A percentile compares a stretch with the other conserved stretches of the same genome.
phyloP scores from a whole-genome alignment of 2,888 invertebrate genomes.

The Apamea monoglypha region DNA sequence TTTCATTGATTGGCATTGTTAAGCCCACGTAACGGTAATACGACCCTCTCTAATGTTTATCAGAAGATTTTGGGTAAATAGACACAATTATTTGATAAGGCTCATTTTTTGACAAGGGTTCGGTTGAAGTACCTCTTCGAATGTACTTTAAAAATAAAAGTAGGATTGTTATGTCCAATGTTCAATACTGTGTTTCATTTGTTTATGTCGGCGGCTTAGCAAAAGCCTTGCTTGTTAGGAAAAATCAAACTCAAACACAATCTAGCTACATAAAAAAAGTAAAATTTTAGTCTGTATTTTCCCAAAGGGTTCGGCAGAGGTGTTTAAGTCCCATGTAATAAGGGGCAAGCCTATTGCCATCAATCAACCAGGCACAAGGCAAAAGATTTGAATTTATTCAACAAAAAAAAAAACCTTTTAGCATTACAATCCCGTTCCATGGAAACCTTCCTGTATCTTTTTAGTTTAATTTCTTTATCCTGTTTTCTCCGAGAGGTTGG shows the following conservation, averaged over 20 bases:
- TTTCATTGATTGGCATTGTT: slow-evolving; percentile 89
- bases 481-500: too few species aligned
- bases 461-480: too few species aligned
- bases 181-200: slow-evolving; percentile 46
- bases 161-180: slow-evolving; percentile 22
- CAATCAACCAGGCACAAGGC: too few species aligned
- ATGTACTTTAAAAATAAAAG: slow-evolving; percentile 54
- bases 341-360: background rate
- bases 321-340: background rate
- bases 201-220: slow-evolving; percentile 24
- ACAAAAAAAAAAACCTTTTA: background rate
- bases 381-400: background rate
- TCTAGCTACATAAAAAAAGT: background rate
- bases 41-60: slow-evolving; percentile 74
- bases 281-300: background rate
- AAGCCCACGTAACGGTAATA: slow-evolving; percentile 77
- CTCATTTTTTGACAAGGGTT: slow-evolving; percentile 65
- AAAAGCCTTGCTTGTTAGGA: slow-evolving; percentile 17
- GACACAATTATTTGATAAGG: slow-evolving; percentile 83
- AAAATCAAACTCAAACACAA: slow-evolving; percentile 16
- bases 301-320: background rate
- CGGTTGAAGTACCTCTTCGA: slow-evolving; percentile 54
- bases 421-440: too few species aligned
- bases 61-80: slow-evolving; percentile 76
- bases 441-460: too few species aligned